A percentile compares a stretch with the other conserved stretches of the same genome.
Conservation (phyloP, 2,113 vertebrate species). For the Anarhynchus alexandrinus region DNA sequence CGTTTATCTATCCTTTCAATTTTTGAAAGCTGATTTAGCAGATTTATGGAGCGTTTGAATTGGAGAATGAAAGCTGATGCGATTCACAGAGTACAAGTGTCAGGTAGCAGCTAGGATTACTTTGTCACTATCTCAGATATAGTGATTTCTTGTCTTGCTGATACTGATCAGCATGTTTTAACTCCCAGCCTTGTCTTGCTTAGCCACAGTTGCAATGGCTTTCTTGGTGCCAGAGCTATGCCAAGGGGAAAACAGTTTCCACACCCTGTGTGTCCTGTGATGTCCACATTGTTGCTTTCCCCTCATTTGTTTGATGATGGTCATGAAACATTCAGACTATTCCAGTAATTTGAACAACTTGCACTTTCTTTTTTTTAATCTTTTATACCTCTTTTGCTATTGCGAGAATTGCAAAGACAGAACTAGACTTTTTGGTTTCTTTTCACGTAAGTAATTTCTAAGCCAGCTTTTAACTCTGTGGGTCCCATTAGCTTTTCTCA, state of each 20-base stretch:
- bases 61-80: background rate
- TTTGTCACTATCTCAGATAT: background rate
- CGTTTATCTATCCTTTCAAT: fast-evolving
- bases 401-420: background rate
- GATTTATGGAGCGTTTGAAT: background rate
- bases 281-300: background rate
- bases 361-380: background rate
- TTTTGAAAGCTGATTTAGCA: background rate
- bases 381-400: background rate
- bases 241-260: background rate
- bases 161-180: background rate
- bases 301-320: background rate
- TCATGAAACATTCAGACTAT: background rate
- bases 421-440: background rate
- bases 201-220: background rate
- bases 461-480: background rate
- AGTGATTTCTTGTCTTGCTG: background rate
- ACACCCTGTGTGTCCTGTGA: fast-evolving
- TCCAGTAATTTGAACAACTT: background rate
- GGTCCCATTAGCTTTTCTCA: background rate
- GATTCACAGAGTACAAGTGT: background rate
- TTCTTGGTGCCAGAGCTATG: background rate
- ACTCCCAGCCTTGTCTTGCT: background rate
- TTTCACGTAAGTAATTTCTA: background rate
- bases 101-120: background rate